Evolutionary conservation across 2,797 vertebrate species (phyloP).

Genomic region (Sebastes iracundus): DNA sequence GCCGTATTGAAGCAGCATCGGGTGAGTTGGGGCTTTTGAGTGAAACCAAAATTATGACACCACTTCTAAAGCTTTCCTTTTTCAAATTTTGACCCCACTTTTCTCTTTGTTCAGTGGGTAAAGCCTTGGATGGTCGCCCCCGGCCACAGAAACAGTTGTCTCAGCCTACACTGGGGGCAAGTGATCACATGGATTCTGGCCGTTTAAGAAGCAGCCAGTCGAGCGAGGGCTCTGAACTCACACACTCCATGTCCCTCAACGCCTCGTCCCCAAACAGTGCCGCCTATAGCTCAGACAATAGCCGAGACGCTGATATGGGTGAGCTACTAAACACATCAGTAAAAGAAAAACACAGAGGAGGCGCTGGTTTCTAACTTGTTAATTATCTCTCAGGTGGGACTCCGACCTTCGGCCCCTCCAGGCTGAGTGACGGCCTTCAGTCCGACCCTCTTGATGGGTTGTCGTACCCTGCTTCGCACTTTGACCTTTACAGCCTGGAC

Average conservation of each 20-base stretch:
- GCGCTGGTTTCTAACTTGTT: neutral
- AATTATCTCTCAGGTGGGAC: conserved; percentile 66
- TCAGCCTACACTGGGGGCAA: conserved; percentile 83
- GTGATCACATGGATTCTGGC: conserved; percentile 84
- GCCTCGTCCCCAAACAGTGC: conserved; percentile 79
- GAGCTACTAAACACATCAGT: conserved; percentile 34
- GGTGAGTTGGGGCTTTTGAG: conserved; percentile 79
- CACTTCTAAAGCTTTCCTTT: neutral
- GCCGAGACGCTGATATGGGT: conserved; percentile 87
- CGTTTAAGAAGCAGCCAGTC: conserved; percentile 87
- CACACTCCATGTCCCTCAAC: conserved; percentile 77
- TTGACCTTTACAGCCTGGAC: conserved; percentile 88
- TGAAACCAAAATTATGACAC: neutral
- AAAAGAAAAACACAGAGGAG: neutral
- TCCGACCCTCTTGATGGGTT: conserved; percentile 84
- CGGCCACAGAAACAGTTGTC: conserved; percentile 91
- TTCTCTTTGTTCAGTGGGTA: conserved; percentile 82
- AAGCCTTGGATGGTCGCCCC: conserved; percentile 89
- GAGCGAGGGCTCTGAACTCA: conserved; percentile 86
- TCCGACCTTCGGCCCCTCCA: conserved; percentile 74
- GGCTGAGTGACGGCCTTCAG: conserved; percentile 84
- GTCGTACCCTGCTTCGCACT: conserved; percentile 83
- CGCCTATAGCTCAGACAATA: conserved; percentile 77
- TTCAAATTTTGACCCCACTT: neutral
- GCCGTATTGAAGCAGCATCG: conserved; percentile 88